Evolutionary conservation across 2,797 vertebrate genomes (phyloP).

Genomic region (Loriculus beryllinus): DNA sequence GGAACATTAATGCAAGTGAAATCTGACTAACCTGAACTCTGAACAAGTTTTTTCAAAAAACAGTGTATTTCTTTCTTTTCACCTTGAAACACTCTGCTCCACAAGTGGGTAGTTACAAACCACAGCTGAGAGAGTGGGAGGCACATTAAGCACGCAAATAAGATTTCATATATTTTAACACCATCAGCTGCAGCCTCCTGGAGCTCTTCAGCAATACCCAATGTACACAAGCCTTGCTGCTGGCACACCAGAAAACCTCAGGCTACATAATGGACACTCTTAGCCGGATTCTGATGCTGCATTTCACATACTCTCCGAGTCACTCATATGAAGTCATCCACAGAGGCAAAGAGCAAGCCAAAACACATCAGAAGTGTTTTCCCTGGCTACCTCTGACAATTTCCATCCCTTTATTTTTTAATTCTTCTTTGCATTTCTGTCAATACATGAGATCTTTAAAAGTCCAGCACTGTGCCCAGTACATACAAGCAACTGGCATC

Average conservation of each 20-base stretch:
- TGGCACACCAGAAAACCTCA: not conserved
- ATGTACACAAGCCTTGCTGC: not conserved
- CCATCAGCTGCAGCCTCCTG: not conserved
- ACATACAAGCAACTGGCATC: fast-evolving
- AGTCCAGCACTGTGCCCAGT: not conserved
- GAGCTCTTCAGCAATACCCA: not conserved
- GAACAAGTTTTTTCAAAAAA: not conserved
- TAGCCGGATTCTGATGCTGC: not conserved
- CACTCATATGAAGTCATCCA: not conserved
- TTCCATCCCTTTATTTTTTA: not conserved
- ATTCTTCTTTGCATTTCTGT: not conserved
- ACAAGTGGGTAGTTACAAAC: not conserved
- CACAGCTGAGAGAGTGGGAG: not conserved
- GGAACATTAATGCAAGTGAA: not conserved
- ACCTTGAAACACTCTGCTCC: not conserved
- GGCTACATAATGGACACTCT: not conserved
- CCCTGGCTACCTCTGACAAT: not conserved
- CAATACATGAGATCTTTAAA: not conserved
- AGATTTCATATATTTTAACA: not conserved
- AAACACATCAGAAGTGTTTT: not conserved
- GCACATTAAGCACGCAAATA: not conserved
- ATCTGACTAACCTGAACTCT: not conserved
- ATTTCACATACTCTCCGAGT: not conserved
- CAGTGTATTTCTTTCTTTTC: not conserved
- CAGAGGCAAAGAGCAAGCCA: not conserved